A percentile compares a stretch with the other conserved stretches of the same genome.
These are phyloP conservation scores for Zaprionus africanus DNA, from an alignment of 1,140 invertebrate genomes.

Conservation along the genomic window DNA sequence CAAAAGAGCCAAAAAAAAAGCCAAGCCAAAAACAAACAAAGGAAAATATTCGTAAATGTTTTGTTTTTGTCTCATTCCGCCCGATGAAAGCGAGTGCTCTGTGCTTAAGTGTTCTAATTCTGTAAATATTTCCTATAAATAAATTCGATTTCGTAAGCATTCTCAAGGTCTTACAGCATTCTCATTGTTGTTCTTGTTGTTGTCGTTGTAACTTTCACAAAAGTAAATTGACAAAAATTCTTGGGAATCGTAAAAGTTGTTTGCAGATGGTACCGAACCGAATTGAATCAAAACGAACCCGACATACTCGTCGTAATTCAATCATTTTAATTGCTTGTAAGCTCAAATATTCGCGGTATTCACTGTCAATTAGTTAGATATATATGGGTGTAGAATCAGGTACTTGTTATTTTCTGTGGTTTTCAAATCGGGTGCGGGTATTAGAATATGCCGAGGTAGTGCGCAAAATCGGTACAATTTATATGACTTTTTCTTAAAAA, in stretches of 20 bases:
- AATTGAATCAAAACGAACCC: conserved; percentile 4
- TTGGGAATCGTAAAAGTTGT: conserved; percentile 22
- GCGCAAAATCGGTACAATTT: neutral
- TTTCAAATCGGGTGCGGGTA: neutral
- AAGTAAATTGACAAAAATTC: conserved; percentile 28
- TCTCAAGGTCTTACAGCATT: conserved; percentile 30
- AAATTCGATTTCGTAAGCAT: conserved; percentile 35
- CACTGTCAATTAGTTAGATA: conserved; percentile 34
- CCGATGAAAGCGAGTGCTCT: conserved; percentile 39
- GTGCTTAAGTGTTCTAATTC: conserved; percentile 41
- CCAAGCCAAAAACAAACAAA: conserved; percentile 16
- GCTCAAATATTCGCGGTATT: conserved; percentile 35
- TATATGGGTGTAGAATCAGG: conserved; percentile 2
- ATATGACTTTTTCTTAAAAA: neutral
- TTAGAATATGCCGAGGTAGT: neutral
- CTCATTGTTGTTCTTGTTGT: neutral
- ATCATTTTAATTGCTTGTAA: conserved; percentile 34
- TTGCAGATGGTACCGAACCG: conserved; percentile 24
- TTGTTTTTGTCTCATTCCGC: neutral
- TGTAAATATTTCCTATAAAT: conserved; percentile 35
- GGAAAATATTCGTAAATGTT: neutral
- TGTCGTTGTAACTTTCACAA: conserved; percentile 37
- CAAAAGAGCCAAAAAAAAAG: conserved; percentile 18
- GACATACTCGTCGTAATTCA: conserved; percentile 20
- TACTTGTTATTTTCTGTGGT: neutral